phyloP scores from a whole-genome alignment of 2,113 vertebrate genomes.

The Sinocyclocheilus anshuiensis region DNA sequence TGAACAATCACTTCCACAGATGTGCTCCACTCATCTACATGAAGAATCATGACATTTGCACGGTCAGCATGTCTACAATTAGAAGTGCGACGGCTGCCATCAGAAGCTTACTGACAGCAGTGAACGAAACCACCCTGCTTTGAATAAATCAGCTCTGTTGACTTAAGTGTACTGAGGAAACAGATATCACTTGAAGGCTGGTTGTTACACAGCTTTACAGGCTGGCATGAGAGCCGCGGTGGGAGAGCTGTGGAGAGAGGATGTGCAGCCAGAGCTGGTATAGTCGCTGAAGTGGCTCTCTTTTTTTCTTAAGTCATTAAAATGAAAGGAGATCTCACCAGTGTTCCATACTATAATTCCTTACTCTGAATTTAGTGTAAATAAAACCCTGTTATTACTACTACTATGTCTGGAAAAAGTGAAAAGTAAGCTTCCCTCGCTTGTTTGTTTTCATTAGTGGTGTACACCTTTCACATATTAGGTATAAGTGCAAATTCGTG shows the following conservation, averaged over 20 bases:
- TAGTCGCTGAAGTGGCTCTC: slow-evolving; percentile 46
- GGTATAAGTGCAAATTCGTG: background rate
- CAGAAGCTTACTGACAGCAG: slow-evolving; percentile 10
- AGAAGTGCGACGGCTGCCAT: background rate
- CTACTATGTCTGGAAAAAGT: slow-evolving; percentile 33
- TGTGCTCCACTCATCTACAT: slow-evolving; percentile 18
- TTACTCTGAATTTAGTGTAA: slow-evolving; percentile 23
- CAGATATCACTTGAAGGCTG: slow-evolving; percentile 18
- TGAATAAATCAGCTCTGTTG: slow-evolving; percentile 27
- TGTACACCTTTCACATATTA: background rate
- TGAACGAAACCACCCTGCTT: slow-evolving; percentile 14
- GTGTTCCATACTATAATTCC: slow-evolving; percentile 28
- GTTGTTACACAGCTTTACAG: slow-evolving; percentile 56
- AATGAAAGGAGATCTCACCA: slow-evolving; percentile 57
- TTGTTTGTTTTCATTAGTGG: slow-evolving; percentile 27
- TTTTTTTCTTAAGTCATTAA: slow-evolving; percentile 50
- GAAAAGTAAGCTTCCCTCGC: slow-evolving; percentile 32
- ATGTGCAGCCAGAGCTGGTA: slow-evolving; percentile 52
- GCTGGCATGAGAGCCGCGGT: slow-evolving; percentile 64
- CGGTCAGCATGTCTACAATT: background rate
- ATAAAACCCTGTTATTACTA: slow-evolving; percentile 35
- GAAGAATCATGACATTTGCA: background rate
- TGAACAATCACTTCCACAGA: slow-evolving; percentile 14
- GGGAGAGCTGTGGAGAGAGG: slow-evolving; percentile 31
- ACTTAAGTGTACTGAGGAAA: slow-evolving; percentile 34